Percentiles rank a stretch among this genome's conserved stretches.
Evolutionary conservation across 2,797 vertebrate genomes (phyloP).

Genomic region (Labeo calbasu): DNA sequence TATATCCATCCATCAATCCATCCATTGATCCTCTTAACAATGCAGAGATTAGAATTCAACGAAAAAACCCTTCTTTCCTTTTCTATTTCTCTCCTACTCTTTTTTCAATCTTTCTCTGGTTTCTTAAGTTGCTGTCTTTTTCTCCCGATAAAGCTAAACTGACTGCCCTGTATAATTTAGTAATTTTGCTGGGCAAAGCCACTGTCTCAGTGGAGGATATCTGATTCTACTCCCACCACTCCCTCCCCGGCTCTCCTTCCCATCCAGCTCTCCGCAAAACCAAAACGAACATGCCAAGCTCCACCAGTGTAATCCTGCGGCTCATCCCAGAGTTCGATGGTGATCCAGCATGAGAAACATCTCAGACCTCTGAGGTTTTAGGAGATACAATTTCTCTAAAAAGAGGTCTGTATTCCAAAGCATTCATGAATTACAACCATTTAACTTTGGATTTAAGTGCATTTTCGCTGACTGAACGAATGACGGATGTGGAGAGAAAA

Average conservation of each 20-base stretch:
- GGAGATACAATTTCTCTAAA: background rate
- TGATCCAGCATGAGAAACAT: conserved; percentile 44
- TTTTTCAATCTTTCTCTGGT: background rate
- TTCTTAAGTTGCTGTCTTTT: background rate
- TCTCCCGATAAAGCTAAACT: conserved; percentile 28
- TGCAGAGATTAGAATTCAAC: background rate
- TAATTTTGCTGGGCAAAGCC: conserved; percentile 45
- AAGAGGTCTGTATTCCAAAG: too few relatives aligned
- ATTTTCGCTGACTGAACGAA: conserved; percentile 16
- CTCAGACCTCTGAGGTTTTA: conserved; percentile 33
- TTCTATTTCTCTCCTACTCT: background rate
- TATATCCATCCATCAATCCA: background rate
- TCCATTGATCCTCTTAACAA: background rate
- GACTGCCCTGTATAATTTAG: conserved; percentile 57
- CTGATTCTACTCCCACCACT: conserved; percentile 19
- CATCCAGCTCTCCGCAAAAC: conserved; percentile 63
- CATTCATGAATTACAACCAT: background rate
- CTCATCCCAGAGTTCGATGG: conserved; percentile 56
- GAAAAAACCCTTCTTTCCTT: background rate
- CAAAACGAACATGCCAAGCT: conserved; percentile 70
- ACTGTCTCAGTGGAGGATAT: conserved; percentile 30
- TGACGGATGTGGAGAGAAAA: background rate
- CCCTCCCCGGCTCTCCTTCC: background rate
- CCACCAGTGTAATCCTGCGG: conserved; percentile 65
- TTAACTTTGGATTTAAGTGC: background rate